Evolutionary conservation across 2,113 vertebrate species (phyloP).

Genomic region (Eonycteris spelaea): DNA sequence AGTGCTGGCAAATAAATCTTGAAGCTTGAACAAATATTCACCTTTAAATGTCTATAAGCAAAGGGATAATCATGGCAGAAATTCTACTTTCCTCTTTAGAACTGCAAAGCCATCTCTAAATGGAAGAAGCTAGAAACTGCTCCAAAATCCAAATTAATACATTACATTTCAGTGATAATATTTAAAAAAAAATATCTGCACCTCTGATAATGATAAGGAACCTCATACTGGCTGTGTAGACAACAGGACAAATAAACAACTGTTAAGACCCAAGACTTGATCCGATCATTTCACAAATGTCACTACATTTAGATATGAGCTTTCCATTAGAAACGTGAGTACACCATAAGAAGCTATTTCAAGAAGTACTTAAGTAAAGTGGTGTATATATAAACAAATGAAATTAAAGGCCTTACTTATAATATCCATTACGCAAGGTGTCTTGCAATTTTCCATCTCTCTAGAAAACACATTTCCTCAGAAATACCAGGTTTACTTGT

Average conservation of each 20-base stretch:
- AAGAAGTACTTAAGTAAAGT: slow-evolving; percentile 42
- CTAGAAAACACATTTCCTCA: slow-evolving; percentile 54
- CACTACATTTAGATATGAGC: background rate
- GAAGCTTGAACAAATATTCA: slow-evolving; percentile 17
- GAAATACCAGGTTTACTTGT: slow-evolving; percentile 25
- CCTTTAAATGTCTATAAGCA: slow-evolving; percentile 39
- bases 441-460: slow-evolving; percentile 38
- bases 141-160: slow-evolving; percentile 36
- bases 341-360: slow-evolving; percentile 24
- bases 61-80: slow-evolving; percentile 22
- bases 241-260: background rate
- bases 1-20: slow-evolving; percentile 26
- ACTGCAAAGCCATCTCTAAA: slow-evolving; percentile 31
- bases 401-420: slow-evolving; percentile 48
- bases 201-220: slow-evolving; percentile 39
- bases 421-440: slow-evolving; percentile 30
- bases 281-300: slow-evolving; percentile 15
- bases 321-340: slow-evolving; percentile 42
- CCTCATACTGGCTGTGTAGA: background rate
- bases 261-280: slow-evolving; percentile 25
- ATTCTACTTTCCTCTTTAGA: slow-evolving; percentile 53
- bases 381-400: background rate
- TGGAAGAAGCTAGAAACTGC: background rate
- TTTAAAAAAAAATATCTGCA: background rate
- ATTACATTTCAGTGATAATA: slow-evolving; percentile 23